Percentiles rank a stretch among this genome's conserved stretches.
These are phyloP conservation scores for Cichlasoma orientale DNA, from an alignment of 2,797 vertebrate genomes.

Conservation along the genomic window DNA sequence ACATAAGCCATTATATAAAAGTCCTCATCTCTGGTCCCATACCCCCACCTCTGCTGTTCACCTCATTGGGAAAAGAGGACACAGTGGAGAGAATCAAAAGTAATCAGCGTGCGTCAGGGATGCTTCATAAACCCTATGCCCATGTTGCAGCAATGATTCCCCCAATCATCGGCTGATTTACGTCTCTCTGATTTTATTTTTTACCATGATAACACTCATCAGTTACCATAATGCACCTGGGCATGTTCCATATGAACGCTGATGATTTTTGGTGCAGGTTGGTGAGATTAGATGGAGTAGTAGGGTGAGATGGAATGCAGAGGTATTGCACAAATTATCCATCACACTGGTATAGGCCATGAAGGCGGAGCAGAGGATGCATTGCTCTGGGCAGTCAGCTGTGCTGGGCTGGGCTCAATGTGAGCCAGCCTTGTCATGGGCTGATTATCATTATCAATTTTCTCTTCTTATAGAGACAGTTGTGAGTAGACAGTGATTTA, in stretches of 20 bases:
- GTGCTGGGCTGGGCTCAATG: slow-evolving; percentile 32
- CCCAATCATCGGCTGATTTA: slow-evolving; percentile 73
- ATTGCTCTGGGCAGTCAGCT: slow-evolving; percentile 62
- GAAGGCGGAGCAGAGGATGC: slow-evolving; percentile 44
- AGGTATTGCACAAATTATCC: slow-evolving; percentile 60
- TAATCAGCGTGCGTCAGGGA: slow-evolving; percentile 72
- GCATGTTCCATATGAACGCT: slow-evolving; percentile 57
- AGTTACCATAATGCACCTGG: slow-evolving; percentile 77
- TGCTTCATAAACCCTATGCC: slow-evolving; percentile 70
- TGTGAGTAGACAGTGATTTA: slow-evolving; percentile 36
- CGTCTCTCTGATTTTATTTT: slow-evolving; percentile 71
- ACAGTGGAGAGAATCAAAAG: slow-evolving; percentile 69
- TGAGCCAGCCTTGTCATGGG: slow-evolving; percentile 46
- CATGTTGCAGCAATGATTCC: slow-evolving; percentile 62
- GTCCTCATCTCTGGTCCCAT: slow-evolving; percentile 24
- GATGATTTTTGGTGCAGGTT: slow-evolving; percentile 40
- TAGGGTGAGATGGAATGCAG: slow-evolving; percentile 46
- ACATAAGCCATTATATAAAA: slow-evolving; percentile 54
- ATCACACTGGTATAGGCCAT: slow-evolving; percentile 46
- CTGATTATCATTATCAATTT: slow-evolving; percentile 72
- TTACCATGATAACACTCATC: slow-evolving; percentile 73
- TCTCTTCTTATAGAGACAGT: slow-evolving; percentile 30
- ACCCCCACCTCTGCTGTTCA: slow-evolving; percentile 22
- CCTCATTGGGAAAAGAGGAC: slow-evolving; percentile 63
- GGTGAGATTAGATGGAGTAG: slow-evolving; percentile 42